Base-by-base conservation (phyloP, 2,888 invertebrate genomes). In the Empis livida region DNA sequence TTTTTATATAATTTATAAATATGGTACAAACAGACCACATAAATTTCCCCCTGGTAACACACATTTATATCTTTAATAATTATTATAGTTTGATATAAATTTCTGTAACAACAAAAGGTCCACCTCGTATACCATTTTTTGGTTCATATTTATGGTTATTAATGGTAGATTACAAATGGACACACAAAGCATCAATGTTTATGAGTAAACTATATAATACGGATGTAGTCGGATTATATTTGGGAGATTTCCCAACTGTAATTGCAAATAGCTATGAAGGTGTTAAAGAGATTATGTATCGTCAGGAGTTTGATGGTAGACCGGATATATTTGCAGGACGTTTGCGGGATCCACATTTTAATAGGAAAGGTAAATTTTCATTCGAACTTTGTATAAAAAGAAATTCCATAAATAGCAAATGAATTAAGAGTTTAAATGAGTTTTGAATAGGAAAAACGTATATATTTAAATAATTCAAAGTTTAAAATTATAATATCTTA, bases 281-380 rank as follows among this genome's bases (percentile, higher is more conserved):
- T 16, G 70, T 79, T 0, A 78, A 73, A 48, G 78, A 82, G 58
- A 65, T 79, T 42, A 62, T 82, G 0, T 65, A 67, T 31, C 71
- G 73, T 14, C 73, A 73, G 14, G 78, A 76, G 42, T 80, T 78
- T 46, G 78, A 79, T 58, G 83, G 82, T 2, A 71, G 82, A 31
- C 63, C 75, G 48, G 71, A 73, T 39, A 61, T 73, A 4, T 70
- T 70, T 49, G 13, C 77, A 1, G 62, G 67, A 2, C 61, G 73
- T 35, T 62, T 76, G 43, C 67, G 82, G 46, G 74, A 77, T 42
- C 74, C 63, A 8, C 56, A 61, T 49, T 51, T 51, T 27, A 48
- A 60, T 39, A 42, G 60, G 10, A 57, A 58, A 53, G 68, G 82
- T 13, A 74, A 82, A 49, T 80, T 82, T 60, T 82, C 82, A 57